Percentiles rank a stretch among this genome's conserved stretches.
phyloP scores from a whole-genome alignment of 1,140 invertebrate genomes.

The Uloborus diversus region DNA sequence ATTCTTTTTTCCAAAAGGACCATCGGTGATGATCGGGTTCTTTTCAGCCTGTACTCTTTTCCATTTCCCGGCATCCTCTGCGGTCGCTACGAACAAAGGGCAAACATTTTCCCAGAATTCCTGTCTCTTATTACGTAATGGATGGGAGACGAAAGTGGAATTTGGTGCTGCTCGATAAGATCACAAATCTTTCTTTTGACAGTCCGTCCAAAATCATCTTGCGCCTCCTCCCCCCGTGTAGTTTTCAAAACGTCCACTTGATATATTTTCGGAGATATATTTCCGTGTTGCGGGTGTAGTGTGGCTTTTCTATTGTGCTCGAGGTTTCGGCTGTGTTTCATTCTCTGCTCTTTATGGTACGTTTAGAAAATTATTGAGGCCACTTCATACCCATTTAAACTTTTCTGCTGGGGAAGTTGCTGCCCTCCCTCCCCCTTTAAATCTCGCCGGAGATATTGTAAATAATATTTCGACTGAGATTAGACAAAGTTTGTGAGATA shows the following conservation, averaged over 20 bases:
- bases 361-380: too few species aligned
- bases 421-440: too few species aligned
- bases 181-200: slow-evolving; percentile 47
- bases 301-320: slow-evolving; percentile 31
- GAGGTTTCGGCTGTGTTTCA: slow-evolving; percentile 30
- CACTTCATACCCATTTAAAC: too few species aligned
- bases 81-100: slow-evolving; percentile 28
- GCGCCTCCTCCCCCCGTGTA: background rate
- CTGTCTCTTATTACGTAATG: slow-evolving; percentile 51
- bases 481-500: too few species aligned
- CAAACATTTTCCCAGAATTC: slow-evolving; percentile 11
- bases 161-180: slow-evolving; percentile 28
- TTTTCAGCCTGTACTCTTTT: slow-evolving; percentile 16
- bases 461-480: too few species aligned
- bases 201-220: slow-evolving; percentile 49
- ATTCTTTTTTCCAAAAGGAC: background rate
- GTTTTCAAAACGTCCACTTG: slow-evolving; percentile 46
- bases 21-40: background rate
- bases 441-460: too few species aligned
- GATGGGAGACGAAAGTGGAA: slow-evolving; percentile 46
- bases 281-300: slow-evolving; percentile 22
- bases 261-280: slow-evolving; percentile 21
- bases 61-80: background rate
- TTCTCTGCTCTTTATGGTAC: too few species aligned
- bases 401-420: too few species aligned